These are phyloP conservation scores for Bombycilla garrulus DNA, from an alignment of 2,113 vertebrate species.

Conservation along the genomic window DNA sequence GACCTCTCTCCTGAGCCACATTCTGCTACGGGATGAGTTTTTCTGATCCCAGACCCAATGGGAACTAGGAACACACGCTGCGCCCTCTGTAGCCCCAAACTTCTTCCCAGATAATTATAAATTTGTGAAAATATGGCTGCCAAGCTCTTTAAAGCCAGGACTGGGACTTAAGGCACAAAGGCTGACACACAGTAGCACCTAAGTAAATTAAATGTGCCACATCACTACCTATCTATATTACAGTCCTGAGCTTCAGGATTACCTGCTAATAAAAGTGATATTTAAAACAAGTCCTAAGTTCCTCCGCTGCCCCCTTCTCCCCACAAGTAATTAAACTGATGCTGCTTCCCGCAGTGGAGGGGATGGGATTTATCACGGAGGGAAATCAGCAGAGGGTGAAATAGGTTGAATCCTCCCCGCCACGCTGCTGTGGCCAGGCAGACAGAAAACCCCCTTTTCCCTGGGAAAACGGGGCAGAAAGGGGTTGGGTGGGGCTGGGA, in stretches of 20 bases:
- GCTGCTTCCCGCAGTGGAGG: background rate
- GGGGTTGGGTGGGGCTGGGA: background rate
- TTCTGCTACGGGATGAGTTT: fast-evolving
- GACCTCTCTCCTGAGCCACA: background rate
- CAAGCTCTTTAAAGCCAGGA: background rate
- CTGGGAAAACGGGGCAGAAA: background rate
- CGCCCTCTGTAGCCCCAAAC: fast-evolving
- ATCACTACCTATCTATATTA: conserved; percentile 40
- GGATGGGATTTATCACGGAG: background rate
- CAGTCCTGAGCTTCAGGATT: conserved; percentile 54
- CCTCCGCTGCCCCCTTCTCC: background rate
- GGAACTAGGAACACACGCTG: background rate
- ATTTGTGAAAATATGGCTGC: background rate
- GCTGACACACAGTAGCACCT: conserved; percentile 17
- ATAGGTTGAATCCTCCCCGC: background rate
- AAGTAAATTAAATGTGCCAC: conserved; percentile 45
- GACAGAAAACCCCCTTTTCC: background rate
- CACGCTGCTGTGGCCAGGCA: background rate
- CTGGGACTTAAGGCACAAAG: conserved; percentile 14
- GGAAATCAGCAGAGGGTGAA: background rate
- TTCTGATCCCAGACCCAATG: background rate
- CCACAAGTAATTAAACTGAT: conserved; percentile 24
- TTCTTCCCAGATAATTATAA: background rate
- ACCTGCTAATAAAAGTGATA: conserved; percentile 56
- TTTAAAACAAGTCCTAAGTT: conserved; percentile 32